Percentiles rank a stretch among this genome's conserved stretches.
phyloP scores from a whole-genome alignment of 2,113 vertebrate genomes.

The Boleophthalmus pectinirostris region DNA sequence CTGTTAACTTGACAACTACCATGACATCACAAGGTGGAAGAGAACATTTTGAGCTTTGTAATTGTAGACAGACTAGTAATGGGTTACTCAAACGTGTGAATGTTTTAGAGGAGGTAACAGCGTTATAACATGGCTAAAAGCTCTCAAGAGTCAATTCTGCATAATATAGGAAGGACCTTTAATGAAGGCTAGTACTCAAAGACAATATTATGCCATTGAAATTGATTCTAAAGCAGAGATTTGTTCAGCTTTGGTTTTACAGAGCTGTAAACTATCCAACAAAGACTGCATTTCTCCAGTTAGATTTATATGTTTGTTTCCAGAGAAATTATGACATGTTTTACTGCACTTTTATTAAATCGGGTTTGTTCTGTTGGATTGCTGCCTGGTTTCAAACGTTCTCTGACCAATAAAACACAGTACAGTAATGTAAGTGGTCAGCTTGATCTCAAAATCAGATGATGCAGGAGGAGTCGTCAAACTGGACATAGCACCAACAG shows the following conservation, averaged over 20 bases:
- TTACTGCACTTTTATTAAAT: not conserved
- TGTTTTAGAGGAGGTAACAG: too few species aligned
- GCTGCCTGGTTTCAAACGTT: not conserved
- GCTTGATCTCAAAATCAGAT: not conserved
- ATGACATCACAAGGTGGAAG: too few species aligned
- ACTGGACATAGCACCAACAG: not conserved
- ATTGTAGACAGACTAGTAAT: too few species aligned
- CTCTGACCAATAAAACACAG: not conserved
- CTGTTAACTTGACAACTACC: too few species aligned
- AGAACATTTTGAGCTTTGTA: too few species aligned
- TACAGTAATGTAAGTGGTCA: not conserved
- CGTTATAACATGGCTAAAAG: too few species aligned
- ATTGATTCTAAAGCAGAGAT: not conserved
- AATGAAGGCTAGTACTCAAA: not conserved
- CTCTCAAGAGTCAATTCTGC: too few species aligned
- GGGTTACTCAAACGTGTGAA: too few species aligned
- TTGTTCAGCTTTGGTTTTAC: not conserved
- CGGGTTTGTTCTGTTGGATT: not conserved
- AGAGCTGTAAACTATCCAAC: not conserved
- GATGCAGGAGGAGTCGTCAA: not conserved
- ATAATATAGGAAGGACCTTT: not conserved
- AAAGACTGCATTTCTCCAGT: not conserved
- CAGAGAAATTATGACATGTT: conserved; percentile 2
- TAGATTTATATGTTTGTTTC: conserved; percentile 1
- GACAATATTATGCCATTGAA: not conserved